Conservation (phyloP, 2,113 vertebrate genomes). For the Ovibos moschatus region DNA sequence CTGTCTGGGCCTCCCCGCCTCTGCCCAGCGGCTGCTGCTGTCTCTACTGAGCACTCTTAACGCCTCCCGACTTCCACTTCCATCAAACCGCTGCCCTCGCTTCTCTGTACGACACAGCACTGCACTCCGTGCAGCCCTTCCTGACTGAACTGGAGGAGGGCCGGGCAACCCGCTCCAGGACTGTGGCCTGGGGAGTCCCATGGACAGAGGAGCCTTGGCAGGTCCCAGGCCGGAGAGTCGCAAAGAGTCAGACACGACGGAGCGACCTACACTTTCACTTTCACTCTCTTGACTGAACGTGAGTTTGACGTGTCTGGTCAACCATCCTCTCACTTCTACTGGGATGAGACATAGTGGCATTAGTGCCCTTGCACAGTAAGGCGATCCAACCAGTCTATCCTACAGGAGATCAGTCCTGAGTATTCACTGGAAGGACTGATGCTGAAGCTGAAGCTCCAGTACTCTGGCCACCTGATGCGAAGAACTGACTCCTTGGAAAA, state of each 20-base stretch:
- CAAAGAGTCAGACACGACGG: neutral
- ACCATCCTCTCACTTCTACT: neutral
- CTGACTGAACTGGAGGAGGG: neutral
- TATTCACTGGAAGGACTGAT: neutral
- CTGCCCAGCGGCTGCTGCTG: neutral
- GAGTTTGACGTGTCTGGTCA: neutral
- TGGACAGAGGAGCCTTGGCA: neutral
- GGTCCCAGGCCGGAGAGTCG: neutral
- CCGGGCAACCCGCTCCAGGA: fast-evolving
- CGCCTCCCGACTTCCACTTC: neutral
- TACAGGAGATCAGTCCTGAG: neutral
- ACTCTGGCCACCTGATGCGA: neutral
- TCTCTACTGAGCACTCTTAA: fast-evolving
- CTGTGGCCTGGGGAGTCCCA: neutral
- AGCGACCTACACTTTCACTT: neutral
- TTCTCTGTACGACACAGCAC: neutral
- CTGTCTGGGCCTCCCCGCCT: neutral
- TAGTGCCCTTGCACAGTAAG: neutral
- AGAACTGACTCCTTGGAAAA: neutral
- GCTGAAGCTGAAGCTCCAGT: neutral
- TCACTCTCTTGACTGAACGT: neutral
- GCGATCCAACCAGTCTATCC: neutral
- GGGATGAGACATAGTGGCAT: neutral
- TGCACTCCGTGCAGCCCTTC: neutral
- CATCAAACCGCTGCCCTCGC: fast-evolving